Evolutionary conservation across 2,888 invertebrate species (phyloP).

Genomic region (Torymus aiolomorphi): DNA sequence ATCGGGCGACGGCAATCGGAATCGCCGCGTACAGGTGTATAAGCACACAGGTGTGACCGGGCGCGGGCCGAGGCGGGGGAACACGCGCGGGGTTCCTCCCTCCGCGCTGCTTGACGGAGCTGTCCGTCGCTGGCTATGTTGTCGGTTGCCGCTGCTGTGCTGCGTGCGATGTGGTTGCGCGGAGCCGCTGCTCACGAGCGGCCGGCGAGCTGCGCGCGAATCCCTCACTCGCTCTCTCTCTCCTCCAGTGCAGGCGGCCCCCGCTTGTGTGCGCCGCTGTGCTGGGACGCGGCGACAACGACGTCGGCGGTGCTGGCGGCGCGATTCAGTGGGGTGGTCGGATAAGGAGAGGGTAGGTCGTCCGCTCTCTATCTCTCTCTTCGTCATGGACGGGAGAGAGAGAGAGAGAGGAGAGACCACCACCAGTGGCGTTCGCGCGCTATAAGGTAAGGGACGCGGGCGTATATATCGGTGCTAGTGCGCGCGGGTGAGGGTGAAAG

Average conservation of each 20-base stretch:
- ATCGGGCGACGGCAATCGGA: no score
- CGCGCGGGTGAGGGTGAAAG: background rate
- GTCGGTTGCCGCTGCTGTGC: no score
- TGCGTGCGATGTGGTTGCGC: background rate
- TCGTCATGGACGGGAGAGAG: conserved; percentile 20
- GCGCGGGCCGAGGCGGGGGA: no score
- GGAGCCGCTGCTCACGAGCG: conserved; percentile 11
- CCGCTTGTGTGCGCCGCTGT: background rate
- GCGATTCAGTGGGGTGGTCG: conserved; percentile 48
- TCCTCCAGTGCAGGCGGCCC: background rate
- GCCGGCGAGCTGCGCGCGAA: conserved; percentile 8
- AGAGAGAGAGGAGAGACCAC: conserved; percentile 5
- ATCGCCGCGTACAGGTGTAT: no score
- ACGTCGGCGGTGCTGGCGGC: background rate
- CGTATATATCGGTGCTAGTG: background rate
- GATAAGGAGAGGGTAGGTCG: conserved; percentile 60
- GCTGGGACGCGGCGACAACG: conserved; percentile 6
- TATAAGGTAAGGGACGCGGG: no score
- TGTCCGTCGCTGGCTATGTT: no score
- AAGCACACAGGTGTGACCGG: no score
- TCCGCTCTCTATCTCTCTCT: conserved; percentile 4
- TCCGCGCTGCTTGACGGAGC: no score
- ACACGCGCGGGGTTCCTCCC: no score
- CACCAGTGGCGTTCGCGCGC: conserved; percentile 15
- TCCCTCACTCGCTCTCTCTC: background rate